Conservation (phyloP, 2,113 vertebrate genomes). For the Verasper variegatus region DNA sequence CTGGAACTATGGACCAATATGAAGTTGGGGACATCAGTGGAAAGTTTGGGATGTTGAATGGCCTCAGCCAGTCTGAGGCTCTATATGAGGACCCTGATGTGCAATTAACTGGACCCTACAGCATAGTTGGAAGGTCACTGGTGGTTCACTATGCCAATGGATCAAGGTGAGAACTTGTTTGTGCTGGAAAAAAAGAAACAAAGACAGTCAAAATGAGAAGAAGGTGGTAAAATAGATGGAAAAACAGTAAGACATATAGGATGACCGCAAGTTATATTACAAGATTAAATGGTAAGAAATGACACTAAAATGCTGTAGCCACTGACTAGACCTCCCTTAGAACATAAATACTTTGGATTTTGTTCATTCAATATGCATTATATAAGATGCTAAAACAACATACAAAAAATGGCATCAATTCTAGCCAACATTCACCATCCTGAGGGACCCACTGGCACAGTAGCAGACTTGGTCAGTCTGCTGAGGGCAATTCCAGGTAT, state of each 20-base stretch:
- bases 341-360: background rate
- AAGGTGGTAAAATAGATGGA: background rate
- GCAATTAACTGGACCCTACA: slow-evolving; percentile 79
- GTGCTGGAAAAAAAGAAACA: background rate
- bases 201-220: background rate
- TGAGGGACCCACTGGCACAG: background rate
- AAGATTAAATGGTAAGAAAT: background rate
- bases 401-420: background rate
- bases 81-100: slow-evolving; percentile 74
- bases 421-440: background rate
- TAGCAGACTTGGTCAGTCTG: background rate
- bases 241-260: background rate
- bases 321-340: background rate
- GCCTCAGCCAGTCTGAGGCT: slow-evolving; percentile 34
- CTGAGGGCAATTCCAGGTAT: slow-evolving; percentile 9
- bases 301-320: background rate
- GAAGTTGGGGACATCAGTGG: slow-evolving; percentile 85
- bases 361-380: background rate
- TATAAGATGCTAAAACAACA: background rate
- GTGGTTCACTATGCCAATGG: slow-evolving; percentile 81
- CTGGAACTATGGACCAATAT: slow-evolving; percentile 84
- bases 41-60: slow-evolving; percentile 80
- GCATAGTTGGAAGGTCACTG: slow-evolving; percentile 81
- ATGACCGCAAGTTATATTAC: background rate
- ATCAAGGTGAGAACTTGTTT: slow-evolving; percentile 77